Evolutionary conservation across 1,140 invertebrate species (phyloP), one percentile per base, ranked within the genome.

Genomic region (Maconellicoccus hirsutus): DNA sequence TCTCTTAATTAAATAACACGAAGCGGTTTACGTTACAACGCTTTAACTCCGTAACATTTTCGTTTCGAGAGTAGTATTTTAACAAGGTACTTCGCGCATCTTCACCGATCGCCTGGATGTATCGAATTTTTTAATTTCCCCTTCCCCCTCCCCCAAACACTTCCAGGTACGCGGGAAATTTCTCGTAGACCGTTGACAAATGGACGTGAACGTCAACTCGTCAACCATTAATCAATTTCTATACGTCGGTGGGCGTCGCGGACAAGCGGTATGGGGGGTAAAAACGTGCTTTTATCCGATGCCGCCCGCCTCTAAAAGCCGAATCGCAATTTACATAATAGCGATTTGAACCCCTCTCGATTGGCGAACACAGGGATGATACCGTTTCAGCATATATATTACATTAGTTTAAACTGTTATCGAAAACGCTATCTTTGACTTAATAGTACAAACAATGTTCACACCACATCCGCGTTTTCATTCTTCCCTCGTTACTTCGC

Each of bases 191-290:
- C n/a, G n/a, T n/a, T 66, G 61, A 66, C 61, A 66, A 66, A 66
- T 66, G 61, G 25, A 10, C 61, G 21, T n/a, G 10, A 66, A 12
- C 61, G 61, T 66, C 61, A 66, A 66, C 61, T 66, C 61, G 61
- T 66, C 61, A 66, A 66, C 61, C 61, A 66, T 66, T 66, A 66
- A 66, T 66, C 61, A 66, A 66, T 66, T 66, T 59, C 21, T 59
- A n/a, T n/a, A 16, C 16, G 4, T 33, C 3, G 52, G 16, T 59
- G 52, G 21, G 6, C 4, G 21, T 4, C 16, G 61, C 61, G 25
- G 25, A 8, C 10, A 3, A 12, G 61, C 2, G 19, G 61, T 16
- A 14, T 10, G 22, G 25, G 61, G 61, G 14, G 61, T 66, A 23
- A 6, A 16, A 16, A 12, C 14, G 21, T 19, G 10, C 14, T 10